Evolutionary conservation across 1,140 invertebrate species (phyloP), one percentile per base, ranked within the genome.

Genomic region (Halictus rubicundus): DNA sequence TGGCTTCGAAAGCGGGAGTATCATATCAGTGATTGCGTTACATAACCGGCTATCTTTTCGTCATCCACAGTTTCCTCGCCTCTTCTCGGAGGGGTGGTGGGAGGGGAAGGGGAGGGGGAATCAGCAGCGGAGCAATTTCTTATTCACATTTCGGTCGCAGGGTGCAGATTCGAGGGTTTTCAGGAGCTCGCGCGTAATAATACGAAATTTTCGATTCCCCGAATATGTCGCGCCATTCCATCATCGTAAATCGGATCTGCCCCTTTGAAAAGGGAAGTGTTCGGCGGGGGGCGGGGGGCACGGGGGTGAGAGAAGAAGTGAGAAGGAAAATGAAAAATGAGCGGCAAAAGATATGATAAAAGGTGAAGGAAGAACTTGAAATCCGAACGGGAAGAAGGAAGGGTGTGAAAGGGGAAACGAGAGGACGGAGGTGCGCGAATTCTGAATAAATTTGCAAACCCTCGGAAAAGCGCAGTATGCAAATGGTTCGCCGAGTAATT

Each of bases 401-500:
- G 16, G 19, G 59, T 49, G 70, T 54, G 49, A 54, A 54, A 21
- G 7, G 54, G 54, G 54, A n/a, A 57, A n/a, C 54, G 42, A 46
- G 54, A 57, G 1, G 4, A 77, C 64, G 73, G 65, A 57, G 66
- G 65, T 37, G 37, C 49, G 23, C 6, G 60, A 37, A 37, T 63
- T 63, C 68, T 72, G 88, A 88, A 88, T 89, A 89, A 87, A 91
- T 89, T 90, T 89, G 42, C 74, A 78, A 81, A 78, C 76, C 72
- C 78, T 75, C 66, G 87, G n/a, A n/a, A 90, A 87, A 86, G 54
- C 85, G 77, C 78, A 84, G 82, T 87, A 91, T 90, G 89, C 87
- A 91, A 90, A 91, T 91, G 80, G 73, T 78, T 86, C 78, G 68
- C 70, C 81, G 72, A 85, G 85, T 81, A 89, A 89, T 91, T 90